Base-by-base conservation (phyloP, 64 coral and sea anemone genomes). In the Anthopleura sola region DNA sequence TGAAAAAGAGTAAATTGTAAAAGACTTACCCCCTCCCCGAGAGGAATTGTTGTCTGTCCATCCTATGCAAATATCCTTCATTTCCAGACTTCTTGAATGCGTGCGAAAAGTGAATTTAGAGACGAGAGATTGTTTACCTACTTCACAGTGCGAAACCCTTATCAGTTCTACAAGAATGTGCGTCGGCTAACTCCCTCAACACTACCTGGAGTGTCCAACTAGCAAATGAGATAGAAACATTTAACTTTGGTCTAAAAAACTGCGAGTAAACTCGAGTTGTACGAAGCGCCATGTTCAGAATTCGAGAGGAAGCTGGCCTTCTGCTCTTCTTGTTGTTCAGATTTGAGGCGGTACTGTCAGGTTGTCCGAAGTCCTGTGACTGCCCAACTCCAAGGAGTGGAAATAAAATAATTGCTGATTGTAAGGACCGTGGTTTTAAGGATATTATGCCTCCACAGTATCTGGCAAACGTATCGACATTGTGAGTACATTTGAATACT, bases 41-140 rank as follows among this genome's bases (percentile, higher is more conserved):
- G 17, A 83, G 19, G 24, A 79, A 44, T 47, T 48, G 76, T 79
- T 5, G 37, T 2, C 11, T 37, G 20, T 77, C 26, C 9, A 37
- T n/a, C n/a, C n/a, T 77, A 77, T 79, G 76, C 76, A 44, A 79
- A 79, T 79, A 20, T 23, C 40, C 40, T 47, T 79, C 76, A 79
- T 79, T 38, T 79, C 76, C 76, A 79, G 76, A 79, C 76, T 79
- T 79, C 76, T 79, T 16, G 29, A 33, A 71, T 71, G 66, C 66
- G 66, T 71, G 66, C 23, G 66, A 71, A 71, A 71, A 71, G 26
- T 33, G 76, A 79, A 38, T 79, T 79, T 79, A 79, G 38, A 79
- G 76, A 79, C 76, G 46, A 60, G 44, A 78, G 55, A 83, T 83
- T 83, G 82, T 83, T 83, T 83, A 83, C 50, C 50, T 36, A 54